These are phyloP conservation scores for Odocoileus hemionus DNA, from an alignment of 2,113 vertebrate species.

Conservation along the genomic window DNA sequence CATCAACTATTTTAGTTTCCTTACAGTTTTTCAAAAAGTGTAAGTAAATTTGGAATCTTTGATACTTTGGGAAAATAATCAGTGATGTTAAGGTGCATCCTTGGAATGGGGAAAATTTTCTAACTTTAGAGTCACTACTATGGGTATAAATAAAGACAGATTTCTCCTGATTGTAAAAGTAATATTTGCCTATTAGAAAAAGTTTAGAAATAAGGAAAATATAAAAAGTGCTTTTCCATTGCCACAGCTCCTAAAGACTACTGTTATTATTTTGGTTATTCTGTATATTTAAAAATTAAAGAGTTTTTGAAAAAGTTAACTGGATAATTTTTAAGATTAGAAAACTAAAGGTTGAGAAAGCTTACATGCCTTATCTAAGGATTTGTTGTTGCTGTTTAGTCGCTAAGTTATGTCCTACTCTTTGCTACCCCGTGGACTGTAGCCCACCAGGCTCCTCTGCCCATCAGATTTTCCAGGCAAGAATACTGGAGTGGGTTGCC, in stretches of 20 bases:
- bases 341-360: background rate
- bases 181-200: background rate
- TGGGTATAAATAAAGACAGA: background rate
- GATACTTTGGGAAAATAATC: slow-evolving; percentile 5
- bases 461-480: background rate
- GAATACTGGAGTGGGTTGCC: background rate
- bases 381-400: background rate
- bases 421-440: background rate
- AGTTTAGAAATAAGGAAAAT: background rate
- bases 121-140: background rate
- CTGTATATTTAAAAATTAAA: background rate
- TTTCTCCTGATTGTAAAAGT: background rate
- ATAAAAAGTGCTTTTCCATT: background rate
- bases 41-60: background rate
- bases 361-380: background rate
- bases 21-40: background rate
- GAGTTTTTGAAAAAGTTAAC: background rate
- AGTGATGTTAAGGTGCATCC: background rate
- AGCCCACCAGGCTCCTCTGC: background rate
- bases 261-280: slow-evolving; percentile 16
- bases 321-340: background rate
- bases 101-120: background rate
- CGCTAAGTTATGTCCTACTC: background rate
- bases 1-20: background rate
- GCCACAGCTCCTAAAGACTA: background rate